Evolutionary conservation across 1,140 invertebrate species (phyloP).

Genomic region (Drosophila guanche): DNA sequence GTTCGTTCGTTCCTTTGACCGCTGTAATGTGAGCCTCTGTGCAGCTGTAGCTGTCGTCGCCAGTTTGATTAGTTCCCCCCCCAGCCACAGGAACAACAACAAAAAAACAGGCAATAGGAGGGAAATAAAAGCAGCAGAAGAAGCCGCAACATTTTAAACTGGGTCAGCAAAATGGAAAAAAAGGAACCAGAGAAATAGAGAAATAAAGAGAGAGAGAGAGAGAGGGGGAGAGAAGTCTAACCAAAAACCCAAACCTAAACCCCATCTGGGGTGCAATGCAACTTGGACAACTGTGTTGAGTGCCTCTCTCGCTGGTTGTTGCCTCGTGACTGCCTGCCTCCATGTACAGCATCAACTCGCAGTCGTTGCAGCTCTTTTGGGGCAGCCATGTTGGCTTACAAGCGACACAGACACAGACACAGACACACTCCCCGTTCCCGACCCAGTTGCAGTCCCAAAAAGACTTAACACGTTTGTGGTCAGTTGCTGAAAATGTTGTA

Average conservation of each 20-base stretch:
- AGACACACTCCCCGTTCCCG: no score
- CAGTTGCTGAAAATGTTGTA: constrained; percentile 17
- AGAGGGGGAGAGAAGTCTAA: neutral
- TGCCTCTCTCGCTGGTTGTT: constrained; percentile 2
- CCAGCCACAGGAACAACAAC: neutral
- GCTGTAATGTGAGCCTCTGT: constrained; percentile 41
- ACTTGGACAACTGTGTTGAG: constrained; percentile 48
- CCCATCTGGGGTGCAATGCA: constrained; percentile 25
- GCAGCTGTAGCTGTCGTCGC: constrained; percentile 6
- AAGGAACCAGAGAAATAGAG: constrained; percentile 6
- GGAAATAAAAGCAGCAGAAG: constrained; percentile 24
- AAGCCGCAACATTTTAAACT: constrained; percentile 48
- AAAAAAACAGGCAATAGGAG: neutral
- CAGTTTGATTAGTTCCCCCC: constrained; percentile 37
- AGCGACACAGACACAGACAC: constrained; percentile 7
- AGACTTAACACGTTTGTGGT: constrained; percentile 42
- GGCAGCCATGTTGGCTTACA: constrained; percentile 39
- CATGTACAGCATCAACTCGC: constrained; percentile 28
- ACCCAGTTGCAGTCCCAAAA: constrained; percentile 19
- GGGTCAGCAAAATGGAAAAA: constrained; percentile 30
- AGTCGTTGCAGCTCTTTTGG: constrained; percentile 20
- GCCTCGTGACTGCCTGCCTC: neutral
- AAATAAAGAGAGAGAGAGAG: no score
- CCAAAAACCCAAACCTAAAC: constrained; percentile 21
- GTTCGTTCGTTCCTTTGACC: constrained; percentile 63